A percentile compares a stretch with the other conserved stretches of the same genome.
Conservation (phyloP, 2,113 vertebrate species). For the Percina caprodes region DNA sequence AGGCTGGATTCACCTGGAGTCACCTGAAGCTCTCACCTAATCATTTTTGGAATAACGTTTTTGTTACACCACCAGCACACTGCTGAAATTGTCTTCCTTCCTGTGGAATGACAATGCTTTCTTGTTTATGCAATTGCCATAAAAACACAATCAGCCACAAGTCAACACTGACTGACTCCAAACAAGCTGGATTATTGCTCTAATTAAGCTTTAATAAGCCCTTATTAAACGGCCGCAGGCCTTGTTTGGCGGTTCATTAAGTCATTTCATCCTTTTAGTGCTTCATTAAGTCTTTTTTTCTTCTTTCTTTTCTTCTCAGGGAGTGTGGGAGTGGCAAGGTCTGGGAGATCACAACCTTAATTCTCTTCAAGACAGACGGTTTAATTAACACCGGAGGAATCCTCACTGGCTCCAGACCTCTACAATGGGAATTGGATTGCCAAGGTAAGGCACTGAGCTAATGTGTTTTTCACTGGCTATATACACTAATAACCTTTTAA, state of each 20-base stretch:
- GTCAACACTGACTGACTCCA: slow-evolving; percentile 76
- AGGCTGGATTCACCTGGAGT: not conserved
- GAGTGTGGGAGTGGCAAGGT: slow-evolving; percentile 75
- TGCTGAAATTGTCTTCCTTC: slow-evolving; percentile 47
- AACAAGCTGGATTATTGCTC: slow-evolving; percentile 80
- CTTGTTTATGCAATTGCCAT: slow-evolving; percentile 65
- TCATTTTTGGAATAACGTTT: slow-evolving; percentile 2
- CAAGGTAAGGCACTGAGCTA: slow-evolving; percentile 69
- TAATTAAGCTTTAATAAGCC: slow-evolving; percentile 83
- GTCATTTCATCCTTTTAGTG: slow-evolving; percentile 81
- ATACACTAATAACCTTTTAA: slow-evolving; percentile 65
- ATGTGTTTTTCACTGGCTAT: slow-evolving; percentile 62
- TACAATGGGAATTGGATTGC: slow-evolving; percentile 61
- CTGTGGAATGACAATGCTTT: slow-evolving; percentile 47
- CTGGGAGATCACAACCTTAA: slow-evolving; percentile 81
- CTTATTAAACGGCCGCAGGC: slow-evolving; percentile 76
- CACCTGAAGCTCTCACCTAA: slow-evolving; percentile 9
- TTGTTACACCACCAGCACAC: not conserved
- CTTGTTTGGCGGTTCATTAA: slow-evolving; percentile 84
- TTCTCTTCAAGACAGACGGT: slow-evolving; percentile 77
- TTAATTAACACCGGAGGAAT: slow-evolving; percentile 80
- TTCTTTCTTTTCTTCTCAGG: slow-evolving; percentile 76
- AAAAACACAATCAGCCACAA: slow-evolving; percentile 73
- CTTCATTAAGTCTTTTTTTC: slow-evolving; percentile 77
- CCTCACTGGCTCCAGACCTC: slow-evolving; percentile 63